These are phyloP conservation scores for Charaxes varanes DNA, from an alignment of 1,140 invertebrate species.

Conservation along the genomic window DNA sequence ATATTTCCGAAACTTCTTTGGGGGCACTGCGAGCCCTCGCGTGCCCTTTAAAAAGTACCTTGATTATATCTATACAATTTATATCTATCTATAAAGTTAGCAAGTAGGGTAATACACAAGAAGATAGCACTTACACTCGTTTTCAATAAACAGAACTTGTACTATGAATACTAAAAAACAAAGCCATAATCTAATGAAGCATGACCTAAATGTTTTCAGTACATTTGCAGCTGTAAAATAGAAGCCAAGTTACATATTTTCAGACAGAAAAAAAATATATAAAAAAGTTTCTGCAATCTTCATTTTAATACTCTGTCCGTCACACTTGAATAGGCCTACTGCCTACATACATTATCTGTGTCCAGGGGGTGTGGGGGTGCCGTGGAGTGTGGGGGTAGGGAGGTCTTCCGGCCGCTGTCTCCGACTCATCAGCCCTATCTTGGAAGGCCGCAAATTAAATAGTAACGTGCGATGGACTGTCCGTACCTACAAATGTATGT, in stretches of 20 bases:
- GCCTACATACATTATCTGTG: slow-evolving; percentile 42
- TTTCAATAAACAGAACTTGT: too few relatives aligned
- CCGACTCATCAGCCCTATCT: slow-evolving; percentile 68
- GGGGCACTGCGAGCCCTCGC: too few relatives aligned
- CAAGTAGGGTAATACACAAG: too few relatives aligned
- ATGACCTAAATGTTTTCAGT: background rate
- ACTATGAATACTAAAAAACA: too few relatives aligned
- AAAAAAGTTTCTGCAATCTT: slow-evolving; percentile 20
- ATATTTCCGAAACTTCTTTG: too few relatives aligned
- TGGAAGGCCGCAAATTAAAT: slow-evolving; percentile 65
- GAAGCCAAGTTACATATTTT: slow-evolving; percentile 13
- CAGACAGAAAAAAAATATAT: slow-evolving; percentile 7
- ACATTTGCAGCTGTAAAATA: background rate
- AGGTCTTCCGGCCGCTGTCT: slow-evolving; percentile 60
- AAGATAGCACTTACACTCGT: too few relatives aligned
- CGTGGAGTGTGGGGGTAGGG: slow-evolving; percentile 24
- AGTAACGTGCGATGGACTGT: slow-evolving; percentile 39
- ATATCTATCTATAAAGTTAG: too few relatives aligned
- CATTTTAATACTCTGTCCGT: slow-evolving; percentile 42
- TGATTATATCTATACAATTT: too few relatives aligned
- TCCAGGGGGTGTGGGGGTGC: slow-evolving; percentile 28
- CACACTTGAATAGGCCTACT: slow-evolving; percentile 52
- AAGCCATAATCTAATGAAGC: too few relatives aligned
- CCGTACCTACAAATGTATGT: slow-evolving; percentile 9
- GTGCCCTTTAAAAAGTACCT: too few relatives aligned